Evolutionary conservation across 2,888 invertebrate genomes (phyloP).

Genomic region (Eupithecia abbreviata): DNA sequence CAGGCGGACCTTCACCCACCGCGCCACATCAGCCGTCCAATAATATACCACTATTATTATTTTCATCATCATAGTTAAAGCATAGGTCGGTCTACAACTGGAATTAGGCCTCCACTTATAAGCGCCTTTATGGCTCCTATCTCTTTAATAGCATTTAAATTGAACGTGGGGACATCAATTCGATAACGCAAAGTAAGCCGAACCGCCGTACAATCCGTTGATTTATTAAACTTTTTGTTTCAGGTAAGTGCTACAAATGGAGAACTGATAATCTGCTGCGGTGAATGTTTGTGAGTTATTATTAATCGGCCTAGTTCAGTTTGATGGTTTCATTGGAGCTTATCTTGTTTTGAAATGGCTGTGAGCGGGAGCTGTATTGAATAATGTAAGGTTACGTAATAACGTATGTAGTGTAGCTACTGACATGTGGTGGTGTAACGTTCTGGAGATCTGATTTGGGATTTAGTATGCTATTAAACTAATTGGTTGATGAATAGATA

Average conservation of each 20-base stretch:
- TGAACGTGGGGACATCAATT: not conserved
- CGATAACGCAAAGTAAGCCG: conserved; percentile 17
- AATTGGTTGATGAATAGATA: not conserved
- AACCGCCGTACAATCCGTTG: conserved; percentile 33
- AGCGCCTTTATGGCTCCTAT: not conserved
- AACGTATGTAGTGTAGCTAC: not conserved
- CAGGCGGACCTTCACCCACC: no score
- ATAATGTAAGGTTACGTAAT: not conserved
- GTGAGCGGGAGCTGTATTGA: not conserved
- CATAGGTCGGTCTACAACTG: not conserved
- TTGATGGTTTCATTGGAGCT: conserved; percentile 22
- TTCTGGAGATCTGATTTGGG: not conserved
- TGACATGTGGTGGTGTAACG: not conserved
- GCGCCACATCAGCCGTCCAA: no score
- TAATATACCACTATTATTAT: no score
- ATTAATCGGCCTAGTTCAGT: conserved; percentile 25
- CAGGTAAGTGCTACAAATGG: conserved; percentile 40
- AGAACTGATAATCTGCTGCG: conserved; percentile 23
- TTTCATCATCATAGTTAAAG: not conserved
- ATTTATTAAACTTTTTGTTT: conserved; percentile 54
- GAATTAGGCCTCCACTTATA: not conserved
- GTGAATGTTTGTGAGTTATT: conserved; percentile 27
- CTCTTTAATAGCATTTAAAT: not conserved
- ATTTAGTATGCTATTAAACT: not conserved
- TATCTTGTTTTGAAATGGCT: conserved; percentile 14